Conservation (phyloP, 1,140 invertebrate genomes). For the Laodelphax striatellus region DNA sequence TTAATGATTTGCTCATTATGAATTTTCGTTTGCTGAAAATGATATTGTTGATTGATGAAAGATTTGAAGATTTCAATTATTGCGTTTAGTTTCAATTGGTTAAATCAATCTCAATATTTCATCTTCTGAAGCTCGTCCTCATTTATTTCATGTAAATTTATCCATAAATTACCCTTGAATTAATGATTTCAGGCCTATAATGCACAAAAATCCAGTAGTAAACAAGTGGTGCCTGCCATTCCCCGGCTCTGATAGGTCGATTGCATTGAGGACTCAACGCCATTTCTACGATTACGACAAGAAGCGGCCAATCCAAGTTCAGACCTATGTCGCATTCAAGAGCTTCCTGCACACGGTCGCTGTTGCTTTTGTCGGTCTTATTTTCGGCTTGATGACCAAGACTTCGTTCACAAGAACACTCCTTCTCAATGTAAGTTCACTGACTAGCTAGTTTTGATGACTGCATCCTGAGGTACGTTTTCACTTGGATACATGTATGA, state of each 20-base stretch:
- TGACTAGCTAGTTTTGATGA: too few relatives aligned
- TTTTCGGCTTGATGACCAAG: conserved; percentile 54
- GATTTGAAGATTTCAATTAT: too few relatives aligned
- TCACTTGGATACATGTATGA: too few relatives aligned
- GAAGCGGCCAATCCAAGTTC: conserved; percentile 55
- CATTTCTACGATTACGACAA: conserved; percentile 54
- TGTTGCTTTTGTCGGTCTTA: conserved; percentile 38
- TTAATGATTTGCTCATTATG: too few relatives aligned
- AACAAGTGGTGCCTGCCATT: conserved; percentile 66
- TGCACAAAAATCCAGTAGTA: conserved; percentile 49
- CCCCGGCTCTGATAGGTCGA: conserved; percentile 64
- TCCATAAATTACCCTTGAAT: too few relatives aligned
- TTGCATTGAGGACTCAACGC: conserved; percentile 63
- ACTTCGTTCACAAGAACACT: conserved; percentile 49
- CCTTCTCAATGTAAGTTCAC: conserved; percentile 43
- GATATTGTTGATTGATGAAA: too few relatives aligned
- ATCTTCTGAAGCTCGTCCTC: too few relatives aligned
- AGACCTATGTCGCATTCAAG: conserved; percentile 45
- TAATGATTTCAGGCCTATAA: conserved; percentile 32
- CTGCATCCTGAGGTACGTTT: too few relatives aligned
- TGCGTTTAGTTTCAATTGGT: too few relatives aligned
- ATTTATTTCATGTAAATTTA: too few relatives aligned
- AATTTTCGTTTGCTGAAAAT: too few relatives aligned
- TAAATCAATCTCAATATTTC: too few relatives aligned
- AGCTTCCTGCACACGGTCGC: conserved; percentile 35